phyloP scores from a whole-genome alignment of 2,113 vertebrate genomes.

The Smithornis capensis region DNA sequence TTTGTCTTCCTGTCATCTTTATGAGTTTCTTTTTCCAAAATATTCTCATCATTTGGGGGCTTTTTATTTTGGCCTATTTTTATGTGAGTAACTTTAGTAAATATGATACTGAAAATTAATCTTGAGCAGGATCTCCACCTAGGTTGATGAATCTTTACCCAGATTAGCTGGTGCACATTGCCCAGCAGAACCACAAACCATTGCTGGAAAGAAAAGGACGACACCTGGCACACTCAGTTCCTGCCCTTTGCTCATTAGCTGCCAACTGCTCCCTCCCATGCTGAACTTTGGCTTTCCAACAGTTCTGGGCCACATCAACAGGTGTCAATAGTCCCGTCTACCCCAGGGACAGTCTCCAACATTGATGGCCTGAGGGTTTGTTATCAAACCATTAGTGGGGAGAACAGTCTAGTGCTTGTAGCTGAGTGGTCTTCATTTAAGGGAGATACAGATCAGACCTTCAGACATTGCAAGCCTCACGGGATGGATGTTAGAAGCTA shows the following conservation, averaged over 20 bases:
- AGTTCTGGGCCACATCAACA: neutral
- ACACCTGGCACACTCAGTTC: neutral
- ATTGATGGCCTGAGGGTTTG: neutral
- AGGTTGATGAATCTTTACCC: neutral
- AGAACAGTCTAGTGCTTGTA: neutral
- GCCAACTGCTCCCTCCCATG: neutral
- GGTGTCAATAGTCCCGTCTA: neutral
- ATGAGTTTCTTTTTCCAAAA: neutral
- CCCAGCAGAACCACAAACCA: neutral
- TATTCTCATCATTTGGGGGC: neutral
- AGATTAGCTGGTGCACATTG: neutral
- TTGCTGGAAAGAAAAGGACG: neutral
- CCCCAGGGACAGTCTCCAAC: neutral
- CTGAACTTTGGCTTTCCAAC: conserved; percentile 22
- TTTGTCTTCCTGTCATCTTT: fast-evolving
- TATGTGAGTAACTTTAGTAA: neutral
- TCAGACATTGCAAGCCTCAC: neutral
- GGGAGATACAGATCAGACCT: neutral
- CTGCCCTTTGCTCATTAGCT: conserved; percentile 32
- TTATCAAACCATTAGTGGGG: neutral
- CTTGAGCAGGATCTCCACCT: neutral
- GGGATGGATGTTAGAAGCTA: neutral
- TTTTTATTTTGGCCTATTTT: neutral
- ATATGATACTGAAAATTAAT: fast-evolving
- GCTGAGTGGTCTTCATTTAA: neutral